These are phyloP conservation scores for Synanthedon myopaeformis DNA, from an alignment of 2,888 invertebrate genomes.

Conservation along the genomic window DNA sequence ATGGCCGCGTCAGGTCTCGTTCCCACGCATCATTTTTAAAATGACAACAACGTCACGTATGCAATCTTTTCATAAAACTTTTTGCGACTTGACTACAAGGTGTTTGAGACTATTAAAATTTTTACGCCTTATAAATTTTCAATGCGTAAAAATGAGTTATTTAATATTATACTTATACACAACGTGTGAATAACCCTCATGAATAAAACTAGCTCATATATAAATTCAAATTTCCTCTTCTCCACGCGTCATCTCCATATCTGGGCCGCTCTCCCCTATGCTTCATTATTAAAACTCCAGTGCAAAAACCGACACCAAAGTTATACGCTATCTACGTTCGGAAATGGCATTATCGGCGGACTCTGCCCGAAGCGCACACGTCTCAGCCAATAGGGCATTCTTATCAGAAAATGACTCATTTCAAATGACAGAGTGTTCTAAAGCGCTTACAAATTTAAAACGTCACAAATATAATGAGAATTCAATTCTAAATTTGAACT, in stretches of 20 bases:
- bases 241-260: conserved; percentile 68
- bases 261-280: conserved; percentile 57
- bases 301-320: conserved; percentile 62
- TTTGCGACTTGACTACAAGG: neutral
- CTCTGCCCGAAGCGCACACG: conserved; percentile 58
- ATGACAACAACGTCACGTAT: conserved; percentile 8
- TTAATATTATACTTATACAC: conserved; percentile 1
- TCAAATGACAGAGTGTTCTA: conserved; percentile 74
- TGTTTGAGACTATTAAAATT: conserved; percentile 9
- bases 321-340: conserved; percentile 63
- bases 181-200: conserved; percentile 41
- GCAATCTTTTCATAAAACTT: neutral
- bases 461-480: conserved; percentile 23
- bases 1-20: neutral
- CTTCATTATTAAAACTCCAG: conserved; percentile 64
- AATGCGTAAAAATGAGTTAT: conserved; percentile 5
- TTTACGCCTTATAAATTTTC: conserved; percentile 15
- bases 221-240: conserved; percentile 70
- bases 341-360: conserved; percentile 65
- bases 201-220: conserved; percentile 68
- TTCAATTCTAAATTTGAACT: conserved; percentile 18
- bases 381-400: conserved; percentile 72
- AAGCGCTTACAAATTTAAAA: conserved; percentile 44
- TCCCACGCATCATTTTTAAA: conserved; percentile 14
- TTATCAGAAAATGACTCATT: conserved; percentile 82